phyloP scores from a whole-genome alignment of 2,797 vertebrate genomes.

The Sphaeramia orbicularis region DNA sequence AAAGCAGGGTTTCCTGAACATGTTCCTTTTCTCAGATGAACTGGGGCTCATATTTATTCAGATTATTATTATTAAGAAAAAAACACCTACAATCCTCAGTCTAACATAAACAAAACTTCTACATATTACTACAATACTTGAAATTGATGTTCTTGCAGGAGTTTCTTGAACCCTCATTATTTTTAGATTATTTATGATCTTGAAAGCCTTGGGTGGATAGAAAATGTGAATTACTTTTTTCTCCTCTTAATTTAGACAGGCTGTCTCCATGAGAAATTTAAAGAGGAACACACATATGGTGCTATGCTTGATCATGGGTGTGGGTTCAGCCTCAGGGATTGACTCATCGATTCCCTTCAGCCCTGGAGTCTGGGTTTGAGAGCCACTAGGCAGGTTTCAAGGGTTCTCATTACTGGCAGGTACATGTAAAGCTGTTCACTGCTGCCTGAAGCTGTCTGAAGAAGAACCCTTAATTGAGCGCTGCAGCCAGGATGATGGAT shows the following conservation, averaged over 20 bases:
- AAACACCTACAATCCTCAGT: too few relatives aligned
- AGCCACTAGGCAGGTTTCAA: conserved; percentile 75
- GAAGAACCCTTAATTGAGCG: conserved; percentile 70
- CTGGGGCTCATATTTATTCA: neutral
- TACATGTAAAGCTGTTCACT: conserved; percentile 75
- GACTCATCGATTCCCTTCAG: conserved; percentile 76
- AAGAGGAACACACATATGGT: conserved; percentile 52
- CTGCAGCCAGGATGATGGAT: conserved; percentile 78
- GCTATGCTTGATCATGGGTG: conserved; percentile 41
- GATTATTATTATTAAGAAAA: conserved; percentile 1
- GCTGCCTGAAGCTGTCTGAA: conserved; percentile 71
- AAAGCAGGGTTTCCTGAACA: conserved; percentile 1
- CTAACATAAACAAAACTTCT: too few relatives aligned
- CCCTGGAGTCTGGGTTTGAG: conserved; percentile 61
- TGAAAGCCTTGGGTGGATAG: conserved; percentile 7
- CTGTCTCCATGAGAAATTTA: conserved; percentile 32
- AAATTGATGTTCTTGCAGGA: too few relatives aligned
- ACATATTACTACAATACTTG: too few relatives aligned
- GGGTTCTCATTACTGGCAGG: conserved; percentile 77
- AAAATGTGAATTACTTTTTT: conserved; percentile 33
- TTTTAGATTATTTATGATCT: neutral
- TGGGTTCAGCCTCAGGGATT: conserved; percentile 61
- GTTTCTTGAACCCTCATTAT: neutral
- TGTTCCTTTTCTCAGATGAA: conserved; percentile 3
- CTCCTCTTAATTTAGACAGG: conserved; percentile 44